Evolutionary conservation across 2,888 invertebrate genomes (phyloP).

Genomic region (Leptopilina myrica): DNA sequence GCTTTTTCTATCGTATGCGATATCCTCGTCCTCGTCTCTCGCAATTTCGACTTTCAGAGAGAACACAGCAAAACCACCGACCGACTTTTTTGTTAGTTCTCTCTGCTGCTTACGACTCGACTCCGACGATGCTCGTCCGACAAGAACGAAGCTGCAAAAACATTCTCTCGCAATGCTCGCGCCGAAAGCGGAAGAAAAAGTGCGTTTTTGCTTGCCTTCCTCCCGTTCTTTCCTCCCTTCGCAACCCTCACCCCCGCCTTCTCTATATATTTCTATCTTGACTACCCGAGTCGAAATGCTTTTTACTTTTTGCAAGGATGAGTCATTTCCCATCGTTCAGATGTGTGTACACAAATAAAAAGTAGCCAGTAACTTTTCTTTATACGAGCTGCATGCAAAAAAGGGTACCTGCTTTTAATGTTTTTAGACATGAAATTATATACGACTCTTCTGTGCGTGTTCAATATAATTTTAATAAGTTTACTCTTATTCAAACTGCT

Average conservation of each 20-base stretch:
- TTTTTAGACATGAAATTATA: not conserved
- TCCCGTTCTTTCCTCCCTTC: constrained; percentile 20
- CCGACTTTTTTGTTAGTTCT: constrained; percentile 60
- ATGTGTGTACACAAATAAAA: constrained; percentile 54
- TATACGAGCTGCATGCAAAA: constrained; percentile 38
- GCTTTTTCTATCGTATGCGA: constrained; percentile 26
- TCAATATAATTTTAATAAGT: too few species aligned
- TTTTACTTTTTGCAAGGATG: constrained; percentile 62
- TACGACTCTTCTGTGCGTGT: too few species aligned
- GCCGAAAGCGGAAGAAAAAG: constrained; percentile 70
- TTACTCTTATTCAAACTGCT: too few species aligned
- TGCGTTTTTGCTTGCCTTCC: constrained; percentile 64
- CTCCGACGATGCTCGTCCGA: constrained; percentile 60
- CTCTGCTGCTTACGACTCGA: constrained; percentile 55
- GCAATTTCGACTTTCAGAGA: constrained; percentile 70
- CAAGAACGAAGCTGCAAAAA: constrained; percentile 68
- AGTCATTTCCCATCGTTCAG: constrained; percentile 68
- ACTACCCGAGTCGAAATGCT: constrained; percentile 45
- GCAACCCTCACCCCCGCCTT: constrained; percentile 8
- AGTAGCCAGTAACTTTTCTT: constrained; percentile 56
- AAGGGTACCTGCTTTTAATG: not conserved
- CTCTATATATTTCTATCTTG: constrained; percentile 10
- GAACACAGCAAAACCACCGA: constrained; percentile 66
- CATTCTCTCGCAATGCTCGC: constrained; percentile 70
- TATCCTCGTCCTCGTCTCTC: constrained; percentile 51